phyloP scores from a whole-genome alignment of 1,140 invertebrate genomes.

The Trachelipus rathkii region DNA sequence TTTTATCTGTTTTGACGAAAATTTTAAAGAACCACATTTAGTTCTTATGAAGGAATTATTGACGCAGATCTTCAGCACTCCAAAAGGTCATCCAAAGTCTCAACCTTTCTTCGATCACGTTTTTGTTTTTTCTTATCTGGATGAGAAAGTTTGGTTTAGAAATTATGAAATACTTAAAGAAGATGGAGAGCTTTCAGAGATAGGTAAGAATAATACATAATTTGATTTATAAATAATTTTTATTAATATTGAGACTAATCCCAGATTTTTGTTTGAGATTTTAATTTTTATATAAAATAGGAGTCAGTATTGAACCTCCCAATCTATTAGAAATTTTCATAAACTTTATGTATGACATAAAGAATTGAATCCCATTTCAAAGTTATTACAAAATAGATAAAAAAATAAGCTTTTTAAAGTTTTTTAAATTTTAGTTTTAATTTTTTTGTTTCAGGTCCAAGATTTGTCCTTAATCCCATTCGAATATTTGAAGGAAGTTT shows the following conservation, averaged over 20 bases:
- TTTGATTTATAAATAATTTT: no score
- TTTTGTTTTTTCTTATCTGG: conserved; percentile 84
- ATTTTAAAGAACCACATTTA: conserved; percentile 79
- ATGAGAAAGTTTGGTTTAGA: conserved; percentile 95
- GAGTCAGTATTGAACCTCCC: no score
- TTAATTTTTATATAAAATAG: no score
- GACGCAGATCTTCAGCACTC: conserved; percentile 86
- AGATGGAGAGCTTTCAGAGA: conserved; percentile 90
- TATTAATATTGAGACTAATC: no score
- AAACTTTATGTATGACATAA: no score
- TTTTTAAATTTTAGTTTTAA: background rate
- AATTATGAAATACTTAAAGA: conserved; percentile 98
- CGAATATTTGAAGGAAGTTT: conserved; percentile 93
- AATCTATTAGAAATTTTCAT: no score
- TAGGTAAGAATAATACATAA: no score
- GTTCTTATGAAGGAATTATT: conserved; percentile 84
- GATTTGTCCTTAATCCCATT: conserved; percentile 94
- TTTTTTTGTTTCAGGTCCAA: conserved; percentile 57
- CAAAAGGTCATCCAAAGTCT: conserved; percentile 94
- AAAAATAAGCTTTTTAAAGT: background rate
- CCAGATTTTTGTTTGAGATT: no score
- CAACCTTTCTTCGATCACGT: conserved; percentile 99
- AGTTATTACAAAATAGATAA: no score
- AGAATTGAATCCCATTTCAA: no score
- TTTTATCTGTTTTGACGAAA: conserved; percentile 88